Evolutionary conservation across 2,888 invertebrate species (phyloP), one percentile per base, ranked within the genome.

Genomic region (Eugnorisma glareosa): DNA sequence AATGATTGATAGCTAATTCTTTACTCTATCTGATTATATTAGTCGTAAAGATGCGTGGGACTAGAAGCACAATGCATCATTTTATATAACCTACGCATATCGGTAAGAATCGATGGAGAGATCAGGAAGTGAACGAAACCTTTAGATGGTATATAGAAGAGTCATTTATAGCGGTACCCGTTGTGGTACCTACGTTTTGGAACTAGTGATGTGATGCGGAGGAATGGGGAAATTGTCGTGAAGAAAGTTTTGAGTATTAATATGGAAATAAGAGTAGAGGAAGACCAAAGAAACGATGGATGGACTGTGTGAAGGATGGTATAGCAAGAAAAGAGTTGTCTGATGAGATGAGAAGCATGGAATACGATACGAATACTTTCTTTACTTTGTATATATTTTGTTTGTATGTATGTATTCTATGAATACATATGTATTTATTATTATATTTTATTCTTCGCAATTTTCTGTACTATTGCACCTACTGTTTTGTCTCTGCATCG

Each of bases 1-100:
- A 92, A 94, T 96, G 96, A 96, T 96, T 94, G 96, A 96, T 96
- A 92, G 94, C 93, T 95, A 95, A 95, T 95, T 93, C 92, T 91
- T 90, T 86, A 90, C 88, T 85, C 89, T 93, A 95, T 96, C 96
- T 93, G 96, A 95, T 96, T 93, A 93, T 91, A 89, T 89, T 89
- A 90, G 89, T 90, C 86, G 91, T 93, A 94, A 94, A 95, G 94
- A 94, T 94, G 96, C 96, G 96, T 96, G 96, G 96, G 96, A 96
- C 93, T 94, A 82, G 76, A 85, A 83, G 84, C 89, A 96, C 95
- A 96, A 96, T 96, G 93, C 94, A 94, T 95, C 95, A 92, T 96
- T 96, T 93, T 91, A 90, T 90, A 85, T 86, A 86, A 86, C 85
- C 84, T 85, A 85, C 86, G 84, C 85, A 80, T 89, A 81, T 90